These are phyloP conservation scores for Saccopteryx bilineata DNA, from an alignment of 2,113 vertebrate species.

Conservation along the genomic window DNA sequence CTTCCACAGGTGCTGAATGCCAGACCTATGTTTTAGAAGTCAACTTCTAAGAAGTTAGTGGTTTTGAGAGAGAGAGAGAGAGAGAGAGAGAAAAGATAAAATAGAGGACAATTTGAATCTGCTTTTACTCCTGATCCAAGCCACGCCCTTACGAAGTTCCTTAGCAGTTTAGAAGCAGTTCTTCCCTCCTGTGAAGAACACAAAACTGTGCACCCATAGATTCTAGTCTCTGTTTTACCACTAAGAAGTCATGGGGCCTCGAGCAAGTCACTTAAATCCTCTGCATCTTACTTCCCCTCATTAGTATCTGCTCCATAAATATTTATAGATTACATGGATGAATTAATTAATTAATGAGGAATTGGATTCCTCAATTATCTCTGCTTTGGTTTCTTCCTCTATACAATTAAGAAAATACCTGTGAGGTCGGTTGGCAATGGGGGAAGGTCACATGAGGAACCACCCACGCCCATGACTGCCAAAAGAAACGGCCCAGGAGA, in stretches of 20 bases:
- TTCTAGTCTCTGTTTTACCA: constrained; percentile 37
- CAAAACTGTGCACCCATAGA: background rate
- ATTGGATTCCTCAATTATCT: background rate
- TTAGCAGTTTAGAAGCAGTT: background rate
- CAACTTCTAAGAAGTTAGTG: background rate
- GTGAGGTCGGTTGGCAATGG: no score
- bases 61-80: background rate
- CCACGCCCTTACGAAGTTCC: background rate
- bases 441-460: no score
- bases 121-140: background rate
- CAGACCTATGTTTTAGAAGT: constrained; percentile 43
- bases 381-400: constrained; percentile 32
- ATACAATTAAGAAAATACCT: constrained; percentile 32
- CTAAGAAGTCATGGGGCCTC: background rate
- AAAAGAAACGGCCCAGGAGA: no score
- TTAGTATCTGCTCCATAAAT: constrained; percentile 30
- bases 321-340: constrained; percentile 1
- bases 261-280: constrained; percentile 15
- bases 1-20: background rate
- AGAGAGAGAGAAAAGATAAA: background rate
- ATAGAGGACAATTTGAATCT: background rate
- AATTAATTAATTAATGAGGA: constrained; percentile 35
- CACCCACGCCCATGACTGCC: no score
- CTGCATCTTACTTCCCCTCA: background rate
- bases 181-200: background rate